Evolutionary conservation across 2,113 vertebrate genomes (phyloP).

Genomic region (Athene cunicularia): DNA sequence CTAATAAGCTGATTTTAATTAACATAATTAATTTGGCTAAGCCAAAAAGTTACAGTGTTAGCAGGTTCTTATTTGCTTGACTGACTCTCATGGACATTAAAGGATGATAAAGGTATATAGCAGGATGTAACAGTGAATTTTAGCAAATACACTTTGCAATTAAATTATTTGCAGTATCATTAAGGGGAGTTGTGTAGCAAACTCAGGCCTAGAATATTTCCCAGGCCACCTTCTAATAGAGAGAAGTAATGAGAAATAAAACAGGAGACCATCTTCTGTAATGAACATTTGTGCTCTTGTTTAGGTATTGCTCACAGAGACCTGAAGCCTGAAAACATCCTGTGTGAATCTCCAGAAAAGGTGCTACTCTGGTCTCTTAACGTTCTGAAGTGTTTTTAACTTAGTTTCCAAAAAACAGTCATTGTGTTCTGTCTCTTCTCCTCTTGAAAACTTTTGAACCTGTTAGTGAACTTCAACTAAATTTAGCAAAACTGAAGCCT

Average conservation of each 20-base stretch:
- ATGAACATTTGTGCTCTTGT: slow-evolving; percentile 6
- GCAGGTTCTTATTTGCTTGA: not conserved
- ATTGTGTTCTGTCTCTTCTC: not conserved
- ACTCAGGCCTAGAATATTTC: not conserved
- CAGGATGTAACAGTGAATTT: not conserved
- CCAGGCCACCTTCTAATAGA: not conserved
- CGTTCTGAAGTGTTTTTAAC: not conserved
- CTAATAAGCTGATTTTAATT: not conserved
- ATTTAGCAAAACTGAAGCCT: not conserved
- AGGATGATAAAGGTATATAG: not conserved
- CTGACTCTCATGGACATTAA: not conserved
- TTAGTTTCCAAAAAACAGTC: not conserved
- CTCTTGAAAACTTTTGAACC: not conserved
- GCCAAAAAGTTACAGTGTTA: not conserved
- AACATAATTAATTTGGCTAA: not conserved
- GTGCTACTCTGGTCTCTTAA: slow-evolving; percentile 64
- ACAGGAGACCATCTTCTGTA: not conserved
- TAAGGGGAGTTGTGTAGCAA: not conserved
- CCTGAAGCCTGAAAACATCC: slow-evolving; percentile 95
- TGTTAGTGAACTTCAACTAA: not conserved
- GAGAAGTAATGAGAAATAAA: not conserved
- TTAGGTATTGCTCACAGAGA: slow-evolving; percentile 95
- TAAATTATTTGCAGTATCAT: not conserved
- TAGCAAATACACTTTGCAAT: not conserved
- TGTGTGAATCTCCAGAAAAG: slow-evolving; percentile 91